Evolutionary conservation across 2,888 invertebrate genomes (phyloP).

Genomic region (Cataglyphis altisquamis): DNA sequence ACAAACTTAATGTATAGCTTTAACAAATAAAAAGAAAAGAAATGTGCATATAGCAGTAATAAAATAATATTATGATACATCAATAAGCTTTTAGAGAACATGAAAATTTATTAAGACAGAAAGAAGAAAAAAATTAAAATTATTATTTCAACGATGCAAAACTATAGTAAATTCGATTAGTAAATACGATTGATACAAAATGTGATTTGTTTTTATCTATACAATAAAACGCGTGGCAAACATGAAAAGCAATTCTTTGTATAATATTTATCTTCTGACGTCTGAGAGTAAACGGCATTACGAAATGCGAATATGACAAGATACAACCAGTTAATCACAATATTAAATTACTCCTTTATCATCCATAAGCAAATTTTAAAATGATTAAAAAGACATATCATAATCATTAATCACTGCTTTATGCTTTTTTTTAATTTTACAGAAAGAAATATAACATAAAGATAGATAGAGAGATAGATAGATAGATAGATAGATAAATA

Average conservation of each 20-base stretch:
- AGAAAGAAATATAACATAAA: neutral
- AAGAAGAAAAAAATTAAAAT: neutral
- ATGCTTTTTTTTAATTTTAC: neutral
- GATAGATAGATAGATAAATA: neutral
- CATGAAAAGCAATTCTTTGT: neutral
- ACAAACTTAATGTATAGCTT: neutral
- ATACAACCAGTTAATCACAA: slow-evolving; percentile 62
- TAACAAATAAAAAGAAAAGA: neutral
- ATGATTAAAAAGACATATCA: neutral
- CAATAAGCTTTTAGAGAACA: neutral
- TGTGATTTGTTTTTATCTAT: slow-evolving; percentile 1
- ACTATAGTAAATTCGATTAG: neutral
- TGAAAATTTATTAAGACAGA: neutral
- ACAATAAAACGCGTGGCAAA: neutral
- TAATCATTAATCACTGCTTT: neutral
- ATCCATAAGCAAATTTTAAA: neutral
- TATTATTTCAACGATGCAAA: neutral
- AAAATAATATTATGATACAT: slow-evolving; percentile 6
- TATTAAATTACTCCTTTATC: slow-evolving; percentile 39
- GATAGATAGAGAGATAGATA: neutral
- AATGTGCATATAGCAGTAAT: neutral
- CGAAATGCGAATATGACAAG: slow-evolving; percentile 77
- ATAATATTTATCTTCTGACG: slow-evolving; percentile 43
- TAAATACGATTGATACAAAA: slow-evolving; percentile 15
- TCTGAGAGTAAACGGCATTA: slow-evolving; percentile 43